phyloP scores from a whole-genome alignment of 2,888 invertebrate species.

The Nemapogon koenigi region DNA sequence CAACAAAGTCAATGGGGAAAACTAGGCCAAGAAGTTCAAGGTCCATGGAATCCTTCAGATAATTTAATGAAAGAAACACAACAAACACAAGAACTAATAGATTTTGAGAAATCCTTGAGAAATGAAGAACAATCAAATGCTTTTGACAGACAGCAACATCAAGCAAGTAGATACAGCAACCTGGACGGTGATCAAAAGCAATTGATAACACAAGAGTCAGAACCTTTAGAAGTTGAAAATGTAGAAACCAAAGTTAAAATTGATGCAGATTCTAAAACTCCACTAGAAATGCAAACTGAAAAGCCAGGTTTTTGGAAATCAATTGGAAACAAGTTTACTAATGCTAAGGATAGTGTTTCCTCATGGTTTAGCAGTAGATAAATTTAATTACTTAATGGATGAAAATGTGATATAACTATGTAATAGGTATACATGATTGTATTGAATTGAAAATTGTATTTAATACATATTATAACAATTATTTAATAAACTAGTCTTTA shows the following conservation, averaged over 20 bases:
- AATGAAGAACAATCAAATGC: slow-evolving; percentile 12
- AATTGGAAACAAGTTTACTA: slow-evolving; percentile 56
- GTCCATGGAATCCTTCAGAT: slow-evolving; percentile 9
- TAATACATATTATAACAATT: too few relatives aligned
- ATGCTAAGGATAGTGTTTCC: slow-evolving; percentile 55
- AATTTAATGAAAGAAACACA: slow-evolving; percentile 18
- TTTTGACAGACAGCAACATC: slow-evolving; percentile 9
- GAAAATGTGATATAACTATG: too few relatives aligned
- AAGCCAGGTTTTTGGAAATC: slow-evolving; percentile 65
- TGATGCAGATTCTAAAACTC: neutral
- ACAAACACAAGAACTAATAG: slow-evolving; percentile 7
- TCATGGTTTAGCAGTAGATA: slow-evolving; percentile 46
- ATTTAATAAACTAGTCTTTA: too few relatives aligned
- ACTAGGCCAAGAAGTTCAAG: slow-evolving; percentile 13
- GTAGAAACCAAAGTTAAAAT: neutral
- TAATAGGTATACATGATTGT: neutral
- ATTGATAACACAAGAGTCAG: neutral
- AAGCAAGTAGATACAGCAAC: slow-evolving; percentile 13
- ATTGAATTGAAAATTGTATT: neutral
- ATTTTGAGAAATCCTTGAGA: too few relatives aligned
- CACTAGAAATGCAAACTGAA: too few relatives aligned
- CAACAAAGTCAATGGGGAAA: slow-evolving; percentile 19
- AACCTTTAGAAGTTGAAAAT: too few relatives aligned
- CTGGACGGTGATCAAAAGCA: slow-evolving; percentile 16
- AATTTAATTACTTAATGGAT: neutral